A percentile compares a stretch with the other conserved stretches of the same genome.
phyloP scores from a whole-genome alignment of 2,888 invertebrate genomes.

The Scrobipalpa atriplicella region DNA sequence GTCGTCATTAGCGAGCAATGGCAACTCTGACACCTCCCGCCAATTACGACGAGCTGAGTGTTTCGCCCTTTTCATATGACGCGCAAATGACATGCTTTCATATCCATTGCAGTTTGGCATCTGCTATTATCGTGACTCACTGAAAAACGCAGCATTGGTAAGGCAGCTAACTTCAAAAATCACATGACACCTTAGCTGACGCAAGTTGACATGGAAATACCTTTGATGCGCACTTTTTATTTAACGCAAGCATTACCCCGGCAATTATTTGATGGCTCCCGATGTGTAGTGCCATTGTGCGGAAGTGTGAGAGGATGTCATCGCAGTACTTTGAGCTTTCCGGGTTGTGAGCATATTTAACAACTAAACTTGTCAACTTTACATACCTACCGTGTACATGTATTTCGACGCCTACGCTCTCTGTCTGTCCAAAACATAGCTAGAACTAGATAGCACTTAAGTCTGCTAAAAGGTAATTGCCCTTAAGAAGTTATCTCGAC shows the following conservation, averaged over 20 bases:
- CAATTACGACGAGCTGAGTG: constrained; percentile 76
- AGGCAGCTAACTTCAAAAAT: neutral
- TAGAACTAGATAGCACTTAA: neutral
- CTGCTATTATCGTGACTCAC: neutral
- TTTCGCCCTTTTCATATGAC: constrained; percentile 11
- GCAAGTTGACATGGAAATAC: constrained; percentile 1
- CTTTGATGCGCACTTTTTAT: constrained; percentile 79
- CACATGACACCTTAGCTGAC: neutral
- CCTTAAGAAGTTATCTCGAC: neutral
- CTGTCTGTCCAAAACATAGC: constrained; percentile 5
- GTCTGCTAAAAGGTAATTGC: constrained; percentile 7
- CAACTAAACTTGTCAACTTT: constrained; percentile 23
- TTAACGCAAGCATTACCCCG: constrained; percentile 75
- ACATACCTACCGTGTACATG: neutral
- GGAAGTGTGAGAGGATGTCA: constrained; percentile 33
- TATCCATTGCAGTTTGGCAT: constrained; percentile 16
- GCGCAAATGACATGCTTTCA: constrained; percentile 18
- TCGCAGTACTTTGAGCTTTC: constrained; percentile 25
- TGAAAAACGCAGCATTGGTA: constrained; percentile 7
- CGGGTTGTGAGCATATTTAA: constrained; percentile 26
- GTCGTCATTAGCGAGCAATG: constrained; percentile 64
- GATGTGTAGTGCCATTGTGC: constrained; percentile 57
- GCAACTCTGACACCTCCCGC: constrained; percentile 82
- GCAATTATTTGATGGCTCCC: constrained; percentile 77
- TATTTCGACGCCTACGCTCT: constrained; percentile 9